phyloP scores from a whole-genome alignment of 2,113 vertebrate genomes.

The Leptobrachium leishanense region DNA sequence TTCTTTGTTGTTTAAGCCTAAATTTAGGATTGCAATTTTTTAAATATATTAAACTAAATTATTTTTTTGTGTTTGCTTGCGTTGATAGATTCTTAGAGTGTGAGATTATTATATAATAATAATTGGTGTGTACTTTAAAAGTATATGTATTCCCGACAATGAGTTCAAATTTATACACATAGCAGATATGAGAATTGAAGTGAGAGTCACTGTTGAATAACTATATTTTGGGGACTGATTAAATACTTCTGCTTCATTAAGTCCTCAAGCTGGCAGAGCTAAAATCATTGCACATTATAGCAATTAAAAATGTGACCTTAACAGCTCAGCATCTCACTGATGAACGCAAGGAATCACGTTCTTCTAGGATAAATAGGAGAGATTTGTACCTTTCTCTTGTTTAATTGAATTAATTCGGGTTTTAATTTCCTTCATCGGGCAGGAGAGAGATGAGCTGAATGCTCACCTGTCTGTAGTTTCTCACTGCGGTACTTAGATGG shows the following conservation, averaged over 20 bases:
- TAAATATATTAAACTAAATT: too few species aligned
- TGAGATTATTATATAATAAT: too few species aligned
- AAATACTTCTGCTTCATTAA: constrained; percentile 45
- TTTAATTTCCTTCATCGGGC: constrained; percentile 34
- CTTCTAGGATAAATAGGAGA: neutral
- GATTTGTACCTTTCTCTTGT: constrained; percentile 18
- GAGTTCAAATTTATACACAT: constrained; percentile 1
- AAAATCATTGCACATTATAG: constrained; percentile 42
- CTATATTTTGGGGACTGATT: constrained; percentile 30
- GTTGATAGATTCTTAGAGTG: too few species aligned
- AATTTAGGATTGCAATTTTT: too few species aligned
- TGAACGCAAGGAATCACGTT: constrained; percentile 22
- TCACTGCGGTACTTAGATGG: constrained; percentile 30
- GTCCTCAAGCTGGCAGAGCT: constrained; percentile 25
- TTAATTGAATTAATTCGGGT: constrained; percentile 27
- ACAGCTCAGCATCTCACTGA: constrained; percentile 45
- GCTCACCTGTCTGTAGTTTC: neutral
- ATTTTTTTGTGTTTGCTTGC: too few species aligned
- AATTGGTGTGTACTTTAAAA: too few species aligned
- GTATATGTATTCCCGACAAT: neutral
- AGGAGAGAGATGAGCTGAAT: constrained; percentile 35
- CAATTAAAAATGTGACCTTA: constrained; percentile 47
- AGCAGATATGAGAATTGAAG: neutral
- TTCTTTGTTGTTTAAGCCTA: too few species aligned
- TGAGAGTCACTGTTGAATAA: constrained; percentile 9